Base-by-base conservation (phyloP, 2,113 vertebrate species). In the Hystrix brachyura region DNA sequence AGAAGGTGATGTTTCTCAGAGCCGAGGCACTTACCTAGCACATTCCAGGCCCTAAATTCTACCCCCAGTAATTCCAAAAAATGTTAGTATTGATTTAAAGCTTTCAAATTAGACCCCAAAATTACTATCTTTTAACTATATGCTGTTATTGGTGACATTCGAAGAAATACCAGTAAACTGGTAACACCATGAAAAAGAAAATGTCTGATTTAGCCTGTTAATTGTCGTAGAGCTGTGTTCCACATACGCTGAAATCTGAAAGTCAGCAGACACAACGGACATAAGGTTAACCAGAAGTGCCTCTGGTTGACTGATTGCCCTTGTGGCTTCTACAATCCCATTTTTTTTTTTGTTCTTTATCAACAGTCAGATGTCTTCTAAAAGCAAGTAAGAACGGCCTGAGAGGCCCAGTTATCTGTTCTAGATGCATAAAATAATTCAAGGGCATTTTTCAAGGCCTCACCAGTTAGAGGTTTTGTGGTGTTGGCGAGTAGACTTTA, bases 101-200 rank as follows among this genome's bases (percentile, higher is more conserved):
- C 21, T 92, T 81, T 93, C 34, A 78, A 65, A 87, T 65, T 67
- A 72, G 53, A 90, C 12, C 27, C 27, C 48, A 59, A 64, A 67
- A 78, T 55, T 72, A 83, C 60, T 90, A 71, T 69, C 57, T 87
- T 90, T 94, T 79, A 95, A 91, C 60, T 32, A 15, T 72, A 60
- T 48, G 13, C 81, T 96, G 34, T 27, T 59, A 93, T 27, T 60
- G 89, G 86, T 84, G 53, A 53, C 9, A 62, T 80, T 80, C 90
- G 89, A 93, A 89, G 46, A 95, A 78, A 65, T 57, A 23, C 23
- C 62, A 95, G 53, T n/a, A 78, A 94, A 95, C 7, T 27, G 21
- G 25, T 55, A 12, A 53, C 10, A 51, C 57, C 48, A 1, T 86
- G 32, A 60, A 95, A 76, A 84, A 91, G 6, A 34, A 78, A 92